These are phyloP conservation scores for Drosophila putrida DNA, from an alignment of 2,888 invertebrate species.

Conservation along the genomic window DNA sequence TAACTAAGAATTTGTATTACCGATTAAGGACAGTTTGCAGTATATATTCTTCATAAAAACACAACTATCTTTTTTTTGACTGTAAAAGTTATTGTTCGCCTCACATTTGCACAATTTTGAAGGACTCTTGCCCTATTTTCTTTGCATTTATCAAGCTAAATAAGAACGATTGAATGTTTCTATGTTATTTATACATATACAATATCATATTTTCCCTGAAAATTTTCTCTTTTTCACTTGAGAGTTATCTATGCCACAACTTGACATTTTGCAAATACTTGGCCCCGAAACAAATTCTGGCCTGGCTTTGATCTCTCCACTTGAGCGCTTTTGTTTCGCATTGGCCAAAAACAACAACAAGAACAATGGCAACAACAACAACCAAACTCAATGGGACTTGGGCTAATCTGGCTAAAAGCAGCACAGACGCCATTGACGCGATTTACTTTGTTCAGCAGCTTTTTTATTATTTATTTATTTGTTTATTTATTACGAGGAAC, in stretches of 20 bases:
- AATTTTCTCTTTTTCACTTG: conserved; percentile 40
- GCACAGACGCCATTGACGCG: conserved; percentile 53
- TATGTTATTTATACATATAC: conserved; percentile 7
- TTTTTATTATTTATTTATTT: conserved; percentile 62
- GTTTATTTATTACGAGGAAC: conserved; percentile 48
- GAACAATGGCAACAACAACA: conserved; percentile 27
- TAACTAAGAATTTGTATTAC: too few species aligned
- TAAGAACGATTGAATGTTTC: not conserved
- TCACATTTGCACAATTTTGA: not conserved
- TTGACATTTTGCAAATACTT: conserved; percentile 61
- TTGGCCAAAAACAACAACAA: conserved; percentile 33
- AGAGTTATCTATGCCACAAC: conserved; percentile 57
- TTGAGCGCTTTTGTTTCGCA: conserved; percentile 50
- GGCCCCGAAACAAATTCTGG: conserved; percentile 61
- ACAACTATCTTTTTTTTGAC: too few species aligned
- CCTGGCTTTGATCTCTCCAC: conserved; percentile 62
- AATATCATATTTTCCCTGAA: conserved; percentile 7
- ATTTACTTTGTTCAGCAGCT: conserved; percentile 54
- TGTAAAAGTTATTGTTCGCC: not conserved
- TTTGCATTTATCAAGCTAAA: not conserved
- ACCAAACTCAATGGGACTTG: conserved; percentile 11
- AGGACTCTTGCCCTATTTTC: not conserved
- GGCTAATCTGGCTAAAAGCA: conserved; percentile 62
- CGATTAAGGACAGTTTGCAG: too few species aligned
- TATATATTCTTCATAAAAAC: too few species aligned